These are phyloP conservation scores for Ophion costatus DNA, from an alignment of 2,888 invertebrate species.

Conservation along the genomic window DNA sequence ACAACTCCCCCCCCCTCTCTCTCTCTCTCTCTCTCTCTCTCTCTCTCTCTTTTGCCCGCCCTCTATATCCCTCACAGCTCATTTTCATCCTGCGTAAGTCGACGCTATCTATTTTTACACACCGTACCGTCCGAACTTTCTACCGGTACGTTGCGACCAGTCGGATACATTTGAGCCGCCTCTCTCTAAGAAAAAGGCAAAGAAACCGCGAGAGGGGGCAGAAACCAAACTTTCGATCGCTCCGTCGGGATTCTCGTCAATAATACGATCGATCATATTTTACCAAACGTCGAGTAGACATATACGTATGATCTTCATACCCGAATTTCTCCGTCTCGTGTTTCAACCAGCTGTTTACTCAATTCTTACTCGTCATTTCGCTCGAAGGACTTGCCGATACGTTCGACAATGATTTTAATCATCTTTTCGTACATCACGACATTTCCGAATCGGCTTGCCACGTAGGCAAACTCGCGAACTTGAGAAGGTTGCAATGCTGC, in stretches of 20 bases:
- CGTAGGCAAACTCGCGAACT: too few relatives aligned
- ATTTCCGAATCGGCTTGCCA: too few relatives aligned
- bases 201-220: neutral
- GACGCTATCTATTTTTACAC: constrained; percentile 66
- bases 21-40: constrained; percentile 7
- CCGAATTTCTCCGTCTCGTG: neutral
- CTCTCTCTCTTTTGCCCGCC: neutral
- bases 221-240: constrained; percentile 20
- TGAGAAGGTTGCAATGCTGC: too few relatives aligned
- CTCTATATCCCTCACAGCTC: constrained; percentile 43
- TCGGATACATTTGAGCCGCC: neutral
- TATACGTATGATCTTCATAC: neutral
- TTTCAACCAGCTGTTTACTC: constrained; percentile 7
- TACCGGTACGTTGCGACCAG: constrained; percentile 53
- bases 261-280: constrained; percentile 7
- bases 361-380: neutral
- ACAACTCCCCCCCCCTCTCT: neutral
- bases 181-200: constrained; percentile 11
- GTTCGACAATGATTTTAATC: neutral
- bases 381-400: neutral
- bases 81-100: constrained; percentile 60
- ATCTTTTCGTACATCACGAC: neutral
- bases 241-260: constrained; percentile 2
- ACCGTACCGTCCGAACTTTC: constrained; percentile 63
- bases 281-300: neutral